phyloP scores from a whole-genome alignment of 2,113 vertebrate genomes.

The Pantherophis guttatus region DNA sequence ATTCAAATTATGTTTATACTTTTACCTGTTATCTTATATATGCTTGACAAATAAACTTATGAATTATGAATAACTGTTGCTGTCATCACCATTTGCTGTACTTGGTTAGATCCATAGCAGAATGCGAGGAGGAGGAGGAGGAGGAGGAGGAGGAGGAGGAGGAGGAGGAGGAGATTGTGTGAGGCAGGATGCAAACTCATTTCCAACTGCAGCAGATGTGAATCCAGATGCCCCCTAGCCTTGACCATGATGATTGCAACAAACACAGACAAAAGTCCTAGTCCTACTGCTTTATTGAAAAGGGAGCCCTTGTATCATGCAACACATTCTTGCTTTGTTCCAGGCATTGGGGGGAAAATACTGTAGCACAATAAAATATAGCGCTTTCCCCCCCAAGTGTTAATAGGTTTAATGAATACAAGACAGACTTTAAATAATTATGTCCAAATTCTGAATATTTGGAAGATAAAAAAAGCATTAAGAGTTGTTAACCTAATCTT shows the following conservation, averaged over 20 bases:
- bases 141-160: constrained; percentile 12
- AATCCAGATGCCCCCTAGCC: constrained; percentile 79
- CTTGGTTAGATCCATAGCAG: constrained; percentile 63
- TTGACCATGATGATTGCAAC: constrained; percentile 62
- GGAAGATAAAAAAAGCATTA: neutral
- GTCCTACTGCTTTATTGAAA: neutral
- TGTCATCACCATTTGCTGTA: constrained; percentile 56
- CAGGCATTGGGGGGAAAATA: neutral
- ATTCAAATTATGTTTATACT: too few species aligned
- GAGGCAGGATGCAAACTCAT: constrained; percentile 45
- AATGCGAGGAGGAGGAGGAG: constrained; percentile 55
- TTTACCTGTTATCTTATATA: too few species aligned
- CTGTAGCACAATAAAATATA: neutral
- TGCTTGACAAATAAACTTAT: too few species aligned
- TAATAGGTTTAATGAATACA: neutral
- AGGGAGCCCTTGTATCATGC: neutral
- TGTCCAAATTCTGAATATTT: neutral
- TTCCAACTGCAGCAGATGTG: constrained; percentile 59
- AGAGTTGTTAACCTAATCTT: too few species aligned
- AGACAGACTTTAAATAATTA: neutral
- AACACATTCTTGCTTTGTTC: constrained; percentile 21
- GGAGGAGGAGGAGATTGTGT: constrained; percentile 56
- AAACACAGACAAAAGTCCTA: neutral
- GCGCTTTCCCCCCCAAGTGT: too few species aligned
- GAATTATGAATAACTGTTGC: constrained; percentile 26